Percentiles rank a stretch among this genome's conserved stretches.
Conservation (phyloP, 2,888 invertebrate species). For the Trypoxylon attenuatum region DNA sequence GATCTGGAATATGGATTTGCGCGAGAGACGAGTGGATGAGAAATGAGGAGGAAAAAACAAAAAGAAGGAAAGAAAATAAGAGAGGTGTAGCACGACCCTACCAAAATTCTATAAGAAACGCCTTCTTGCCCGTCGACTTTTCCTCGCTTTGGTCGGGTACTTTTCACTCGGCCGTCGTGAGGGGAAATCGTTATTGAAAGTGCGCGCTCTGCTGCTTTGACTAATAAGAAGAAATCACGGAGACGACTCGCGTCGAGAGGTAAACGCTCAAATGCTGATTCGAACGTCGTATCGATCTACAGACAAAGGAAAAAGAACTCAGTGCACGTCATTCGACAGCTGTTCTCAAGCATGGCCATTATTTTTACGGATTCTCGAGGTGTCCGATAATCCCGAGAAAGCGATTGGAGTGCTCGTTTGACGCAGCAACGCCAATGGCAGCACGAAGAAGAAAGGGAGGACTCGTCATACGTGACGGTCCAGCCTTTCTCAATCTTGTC, state of each 20-base stretch:
- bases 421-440: slow-evolving; percentile 8
- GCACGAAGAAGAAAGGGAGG: slow-evolving; percentile 2
- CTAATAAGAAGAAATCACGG: not conserved
- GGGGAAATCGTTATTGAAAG: not conserved
- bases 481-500: slow-evolving; percentile 4
- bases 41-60: not conserved
- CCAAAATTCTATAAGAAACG: not conserved
- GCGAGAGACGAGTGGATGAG: not conserved
- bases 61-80: not conserved
- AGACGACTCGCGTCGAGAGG: no score
- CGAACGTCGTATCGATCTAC: no score
- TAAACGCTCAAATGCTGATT: no score
- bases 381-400: slow-evolving; percentile 21
- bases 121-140: not conserved
- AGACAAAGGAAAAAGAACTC: not conserved
- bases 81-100: not conserved
- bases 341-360: not conserved
- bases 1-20: not conserved
- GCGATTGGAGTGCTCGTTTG: slow-evolving; percentile 4
- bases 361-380: not conserved
- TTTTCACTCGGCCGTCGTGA: not conserved
- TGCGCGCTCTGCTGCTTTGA: not conserved
- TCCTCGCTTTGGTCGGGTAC: no score
- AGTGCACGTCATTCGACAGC: not conserved
- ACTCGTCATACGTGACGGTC: slow-evolving; percentile 28